Percentiles rank a stretch among this genome's conserved stretches.
These are phyloP conservation scores for Dysmachus trigonus DNA, from an alignment of 2,888 invertebrate species.

Conservation along the genomic window DNA sequence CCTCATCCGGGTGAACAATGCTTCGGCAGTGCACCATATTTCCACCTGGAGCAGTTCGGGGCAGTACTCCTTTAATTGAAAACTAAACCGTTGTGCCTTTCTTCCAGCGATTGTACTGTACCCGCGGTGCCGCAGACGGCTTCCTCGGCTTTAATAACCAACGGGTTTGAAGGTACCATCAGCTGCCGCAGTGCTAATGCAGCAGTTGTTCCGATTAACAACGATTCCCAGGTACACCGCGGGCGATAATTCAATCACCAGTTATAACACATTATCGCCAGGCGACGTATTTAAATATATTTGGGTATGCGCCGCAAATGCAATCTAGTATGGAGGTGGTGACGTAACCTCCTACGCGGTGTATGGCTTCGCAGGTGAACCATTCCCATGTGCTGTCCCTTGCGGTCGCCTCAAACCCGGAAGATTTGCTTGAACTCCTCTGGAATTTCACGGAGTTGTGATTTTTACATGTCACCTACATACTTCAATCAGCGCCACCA, in stretches of 20 bases:
- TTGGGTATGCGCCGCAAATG: not conserved
- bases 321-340: not conserved
- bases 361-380: not conserved
- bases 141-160: not conserved
- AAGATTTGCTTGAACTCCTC: slow-evolving; percentile 23
- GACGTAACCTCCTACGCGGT: not conserved
- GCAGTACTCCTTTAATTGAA: slow-evolving; percentile 20
- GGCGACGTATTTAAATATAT: not conserved
- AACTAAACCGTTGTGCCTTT: slow-evolving; percentile 29
- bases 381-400: not conserved
- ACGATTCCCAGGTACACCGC: not conserved
- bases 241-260: slow-evolving; percentile 1
- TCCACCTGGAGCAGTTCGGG: not conserved
- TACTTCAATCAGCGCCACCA: not conserved
- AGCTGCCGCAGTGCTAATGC: not conserved
- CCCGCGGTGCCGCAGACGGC: not conserved
- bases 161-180: not conserved
- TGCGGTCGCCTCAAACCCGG: slow-evolving; percentile 5
- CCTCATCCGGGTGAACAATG: slow-evolving; percentile 22
- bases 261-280: not conserved
- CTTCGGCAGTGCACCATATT: not conserved
- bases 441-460: slow-evolving; percentile 28
- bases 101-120: not conserved
- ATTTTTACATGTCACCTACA: slow-evolving; percentile 35
- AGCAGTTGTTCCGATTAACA: slow-evolving; percentile 15